These are phyloP conservation scores for Neosilurus hyrtlii DNA, from an alignment of 2,797 vertebrate genomes.

Conservation along the genomic window DNA sequence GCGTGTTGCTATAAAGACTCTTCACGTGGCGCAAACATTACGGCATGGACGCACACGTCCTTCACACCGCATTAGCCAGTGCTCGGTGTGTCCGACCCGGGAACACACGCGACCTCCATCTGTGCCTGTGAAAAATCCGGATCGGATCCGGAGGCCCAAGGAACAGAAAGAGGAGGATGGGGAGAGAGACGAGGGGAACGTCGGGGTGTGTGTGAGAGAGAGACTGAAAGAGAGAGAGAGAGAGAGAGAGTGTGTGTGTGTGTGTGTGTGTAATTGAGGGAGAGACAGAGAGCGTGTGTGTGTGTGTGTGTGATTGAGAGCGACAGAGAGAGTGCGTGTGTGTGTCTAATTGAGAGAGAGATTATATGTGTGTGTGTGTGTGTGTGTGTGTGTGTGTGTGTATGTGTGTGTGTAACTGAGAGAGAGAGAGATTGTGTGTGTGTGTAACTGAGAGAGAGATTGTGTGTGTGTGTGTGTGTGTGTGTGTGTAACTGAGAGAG, in stretches of 20 bases:
- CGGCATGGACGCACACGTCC: slow-evolving; percentile 85
- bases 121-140: slow-evolving; percentile 81
- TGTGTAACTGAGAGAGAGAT: slow-evolving; percentile 50
- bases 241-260: background rate
- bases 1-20: slow-evolving; percentile 12
- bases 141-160: slow-evolving; percentile 76
- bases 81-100: slow-evolving; percentile 76
- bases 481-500: slow-evolving; percentile 37
- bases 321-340: too few relatives aligned
- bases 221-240: slow-evolving; percentile 45
- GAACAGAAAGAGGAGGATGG: background rate
- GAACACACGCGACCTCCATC: slow-evolving; percentile 84
- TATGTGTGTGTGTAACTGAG: too few relatives aligned
- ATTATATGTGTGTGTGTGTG: too few relatives aligned
- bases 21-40: slow-evolving; percentile 79
- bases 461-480: slow-evolving; percentile 73
- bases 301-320: too few relatives aligned
- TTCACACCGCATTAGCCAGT: slow-evolving; percentile 74
- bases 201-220: background rate
- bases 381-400: too few relatives aligned
- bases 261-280: too few relatives aligned
- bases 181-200: slow-evolving; percentile 64
- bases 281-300: too few relatives aligned
- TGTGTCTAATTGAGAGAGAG: too few relatives aligned
- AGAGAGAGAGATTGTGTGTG: too few relatives aligned